Percentiles rank a stretch among this genome's conserved stretches.
phyloP scores from a whole-genome alignment of 2,113 vertebrate species.

The Epinephelus cyanopodus region DNA sequence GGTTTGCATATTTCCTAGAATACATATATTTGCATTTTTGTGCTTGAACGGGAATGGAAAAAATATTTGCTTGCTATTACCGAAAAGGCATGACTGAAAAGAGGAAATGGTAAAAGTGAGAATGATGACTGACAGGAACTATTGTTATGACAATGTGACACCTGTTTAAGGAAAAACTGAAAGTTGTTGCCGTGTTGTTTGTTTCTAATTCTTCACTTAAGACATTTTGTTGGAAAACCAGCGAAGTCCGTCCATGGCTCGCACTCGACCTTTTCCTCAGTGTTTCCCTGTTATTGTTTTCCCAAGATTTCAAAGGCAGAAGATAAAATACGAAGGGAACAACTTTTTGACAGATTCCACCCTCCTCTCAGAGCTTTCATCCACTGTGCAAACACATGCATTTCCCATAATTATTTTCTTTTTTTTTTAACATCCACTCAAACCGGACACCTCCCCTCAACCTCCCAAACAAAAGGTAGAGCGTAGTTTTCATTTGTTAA shows the following conservation, averaged over 20 bases:
- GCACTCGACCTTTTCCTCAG: neutral
- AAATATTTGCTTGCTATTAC: neutral
- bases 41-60: neutral
- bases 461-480: constrained; percentile 63
- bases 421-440: constrained; percentile 26
- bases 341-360: constrained; percentile 47
- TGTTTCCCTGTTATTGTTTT: constrained; percentile 57
- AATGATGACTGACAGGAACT: neutral
- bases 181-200: neutral
- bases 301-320: constrained; percentile 61
- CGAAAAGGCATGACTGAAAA: neutral
- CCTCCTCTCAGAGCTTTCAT: constrained; percentile 38
- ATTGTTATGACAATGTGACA: neutral
- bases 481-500: constrained; percentile 41
- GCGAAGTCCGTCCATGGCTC: neutral
- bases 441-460: constrained; percentile 54
- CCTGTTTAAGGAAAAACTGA: neutral
- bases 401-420: constrained; percentile 73
- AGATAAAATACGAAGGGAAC: constrained; percentile 47
- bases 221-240: neutral
- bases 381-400: constrained; percentile 59
- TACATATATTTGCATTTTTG: neutral
- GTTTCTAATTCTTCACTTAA: neutral
- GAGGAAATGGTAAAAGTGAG: neutral
- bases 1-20: neutral